Evolutionary conservation across 2,888 invertebrate species (phyloP).

Genomic region (Cepaea hortensis): DNA sequence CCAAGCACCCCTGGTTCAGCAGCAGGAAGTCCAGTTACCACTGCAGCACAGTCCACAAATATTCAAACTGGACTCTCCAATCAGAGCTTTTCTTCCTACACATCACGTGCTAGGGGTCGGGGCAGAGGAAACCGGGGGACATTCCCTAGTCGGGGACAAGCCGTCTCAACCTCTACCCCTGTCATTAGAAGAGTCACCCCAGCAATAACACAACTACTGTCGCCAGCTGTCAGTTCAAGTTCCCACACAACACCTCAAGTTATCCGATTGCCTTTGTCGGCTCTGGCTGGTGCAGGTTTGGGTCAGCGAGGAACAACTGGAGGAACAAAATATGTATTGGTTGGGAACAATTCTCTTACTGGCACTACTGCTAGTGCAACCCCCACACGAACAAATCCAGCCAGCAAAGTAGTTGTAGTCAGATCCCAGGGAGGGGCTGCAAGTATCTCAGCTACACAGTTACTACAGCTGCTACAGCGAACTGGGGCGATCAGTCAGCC

Average conservation of each 20-base stretch:
- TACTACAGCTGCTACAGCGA: slow-evolving; percentile 46
- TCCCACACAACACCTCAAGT: slow-evolving; percentile 36
- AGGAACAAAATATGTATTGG: slow-evolving; percentile 25
- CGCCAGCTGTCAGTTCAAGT: neutral
- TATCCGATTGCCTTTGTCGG: slow-evolving; percentile 39
- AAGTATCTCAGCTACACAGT: slow-evolving; percentile 36
- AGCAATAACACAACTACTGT: slow-evolving; percentile 14
- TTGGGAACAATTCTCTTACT: slow-evolving; percentile 24
- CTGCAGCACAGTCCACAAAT: slow-evolving; percentile 9
- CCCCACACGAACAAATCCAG: neutral
- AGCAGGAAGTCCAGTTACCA: neutral
- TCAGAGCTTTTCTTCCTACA: slow-evolving; percentile 10
- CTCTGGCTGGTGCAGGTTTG: slow-evolving; percentile 12
- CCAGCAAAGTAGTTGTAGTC: slow-evolving; percentile 46
- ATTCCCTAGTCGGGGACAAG: slow-evolving; percentile 32
- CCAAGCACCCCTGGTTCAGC: slow-evolving; percentile 5
- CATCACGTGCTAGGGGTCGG: slow-evolving; percentile 23
- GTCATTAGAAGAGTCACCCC: slow-evolving; percentile 9
- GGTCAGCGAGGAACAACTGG: slow-evolving; percentile 2
- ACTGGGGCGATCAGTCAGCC: slow-evolving; percentile 40
- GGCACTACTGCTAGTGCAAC: neutral
- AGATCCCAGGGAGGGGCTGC: slow-evolving; percentile 41
- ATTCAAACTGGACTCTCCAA: slow-evolving; percentile 6
- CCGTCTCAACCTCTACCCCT: neutral
- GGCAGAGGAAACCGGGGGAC: slow-evolving; percentile 42